These are phyloP conservation scores for Dendrolimus pini DNA, from an alignment of 2,888 invertebrate species.

Conservation along the genomic window DNA sequence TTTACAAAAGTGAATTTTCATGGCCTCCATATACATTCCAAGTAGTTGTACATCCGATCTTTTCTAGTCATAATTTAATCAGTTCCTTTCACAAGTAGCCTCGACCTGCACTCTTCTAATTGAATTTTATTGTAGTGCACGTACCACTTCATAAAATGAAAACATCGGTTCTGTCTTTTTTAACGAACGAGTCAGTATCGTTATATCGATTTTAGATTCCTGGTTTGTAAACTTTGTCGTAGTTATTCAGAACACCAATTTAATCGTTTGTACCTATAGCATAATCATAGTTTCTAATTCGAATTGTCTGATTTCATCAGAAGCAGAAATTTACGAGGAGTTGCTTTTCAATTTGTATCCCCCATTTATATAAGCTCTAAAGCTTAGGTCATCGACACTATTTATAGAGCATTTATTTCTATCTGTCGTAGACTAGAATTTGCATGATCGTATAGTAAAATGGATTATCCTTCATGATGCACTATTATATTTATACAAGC, in stretches of 20 bases:
- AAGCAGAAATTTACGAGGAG: background rate
- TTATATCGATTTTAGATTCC: too few species aligned
- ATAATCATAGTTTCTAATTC: too few species aligned
- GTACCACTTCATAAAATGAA: background rate
- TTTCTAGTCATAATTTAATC: background rate
- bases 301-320: too few species aligned
- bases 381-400: conserved; percentile 34
- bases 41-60: background rate
- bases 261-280: too few species aligned
- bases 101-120: background rate
- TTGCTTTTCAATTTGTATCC: background rate
- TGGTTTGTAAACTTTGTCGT: too few species aligned
- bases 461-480: conserved; percentile 53
- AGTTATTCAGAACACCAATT: too few species aligned
- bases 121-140: background rate
- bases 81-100: background rate
- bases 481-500: conserved; percentile 47
- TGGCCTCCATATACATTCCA: too few species aligned
- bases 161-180: too few species aligned
- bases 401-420: conserved; percentile 42
- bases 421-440: conserved; percentile 46
- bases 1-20: too few species aligned
- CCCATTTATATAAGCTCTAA: conserved; percentile 9
- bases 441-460: conserved; percentile 43
- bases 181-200: too few species aligned